These are phyloP conservation scores for Ptychadena robeensis DNA, from an alignment of 2,797 vertebrate genomes.

Conservation along the genomic window DNA sequence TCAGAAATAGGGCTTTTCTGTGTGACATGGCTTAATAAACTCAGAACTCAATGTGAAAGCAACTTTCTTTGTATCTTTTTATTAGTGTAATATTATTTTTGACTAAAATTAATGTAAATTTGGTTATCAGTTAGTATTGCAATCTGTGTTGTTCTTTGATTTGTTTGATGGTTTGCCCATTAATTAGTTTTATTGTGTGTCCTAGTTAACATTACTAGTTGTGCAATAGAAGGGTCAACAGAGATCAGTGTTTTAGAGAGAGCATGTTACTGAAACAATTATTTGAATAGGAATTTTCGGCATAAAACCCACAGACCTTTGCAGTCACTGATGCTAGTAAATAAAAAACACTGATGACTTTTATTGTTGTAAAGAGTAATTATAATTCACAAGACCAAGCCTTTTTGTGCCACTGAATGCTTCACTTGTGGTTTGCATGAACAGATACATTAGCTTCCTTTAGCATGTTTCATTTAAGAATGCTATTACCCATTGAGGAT, in stretches of 20 bases:
- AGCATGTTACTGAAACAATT: slow-evolving; percentile 64
- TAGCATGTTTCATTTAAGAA: slow-evolving; percentile 86
- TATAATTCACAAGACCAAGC: slow-evolving; percentile 83
- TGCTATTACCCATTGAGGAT: slow-evolving; percentile 87
- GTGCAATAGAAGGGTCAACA: slow-evolving; percentile 65
- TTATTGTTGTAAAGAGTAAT: slow-evolving; percentile 87
- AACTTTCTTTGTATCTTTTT: too few relatives aligned
- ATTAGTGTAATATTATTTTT: too few relatives aligned
- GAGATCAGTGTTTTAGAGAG: slow-evolving; percentile 56
- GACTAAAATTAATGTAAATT: too few relatives aligned
- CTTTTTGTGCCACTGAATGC: slow-evolving; percentile 83
- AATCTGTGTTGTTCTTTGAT: too few relatives aligned
- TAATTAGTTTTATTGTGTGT: too few relatives aligned
- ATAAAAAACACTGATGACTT: slow-evolving; percentile 86
- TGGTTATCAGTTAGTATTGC: too few relatives aligned
- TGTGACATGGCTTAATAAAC: too few relatives aligned
- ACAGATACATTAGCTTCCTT: slow-evolving; percentile 86
- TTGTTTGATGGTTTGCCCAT: too few relatives aligned
- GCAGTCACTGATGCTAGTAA: slow-evolving; percentile 75
- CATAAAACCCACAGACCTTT: slow-evolving; percentile 68
- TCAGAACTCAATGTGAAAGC: too few relatives aligned
- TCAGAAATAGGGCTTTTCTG: too few relatives aligned
- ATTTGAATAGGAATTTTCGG: slow-evolving; percentile 72
- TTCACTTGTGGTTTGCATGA: slow-evolving; percentile 87
- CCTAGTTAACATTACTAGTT: too few relatives aligned